Evolutionary conservation across 1,140 invertebrate species (phyloP).

Genomic region (Hyphantria cunea): DNA sequence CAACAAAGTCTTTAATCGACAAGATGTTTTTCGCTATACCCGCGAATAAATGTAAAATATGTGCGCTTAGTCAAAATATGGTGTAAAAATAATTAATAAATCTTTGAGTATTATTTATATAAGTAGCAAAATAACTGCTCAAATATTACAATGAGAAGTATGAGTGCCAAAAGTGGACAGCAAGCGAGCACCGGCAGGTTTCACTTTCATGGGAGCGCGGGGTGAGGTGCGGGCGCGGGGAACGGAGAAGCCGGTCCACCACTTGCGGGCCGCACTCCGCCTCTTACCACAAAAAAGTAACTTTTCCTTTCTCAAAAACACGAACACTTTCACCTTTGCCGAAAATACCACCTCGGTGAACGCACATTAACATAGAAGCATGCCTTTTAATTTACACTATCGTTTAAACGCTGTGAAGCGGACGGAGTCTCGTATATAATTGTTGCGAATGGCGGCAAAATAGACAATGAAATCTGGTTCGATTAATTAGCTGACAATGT

Average conservation of each 20-base stretch:
- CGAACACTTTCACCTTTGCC: constrained; percentile 71
- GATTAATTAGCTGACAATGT: not conserved
- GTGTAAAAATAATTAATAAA: no score
- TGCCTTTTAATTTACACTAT: constrained; percentile 31
- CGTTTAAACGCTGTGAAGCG: not conserved
- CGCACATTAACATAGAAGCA: constrained; percentile 29
- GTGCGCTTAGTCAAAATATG: no score
- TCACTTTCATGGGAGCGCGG: constrained; percentile 58
- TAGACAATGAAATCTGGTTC: not conserved
- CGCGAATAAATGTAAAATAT: no score
- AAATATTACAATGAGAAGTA: no score
- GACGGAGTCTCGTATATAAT: not conserved
- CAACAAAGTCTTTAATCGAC: no score
- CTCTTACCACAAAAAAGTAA: constrained; percentile 70
- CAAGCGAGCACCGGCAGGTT: constrained; percentile 37
- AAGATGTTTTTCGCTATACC: no score
- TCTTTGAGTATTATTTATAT: no score
- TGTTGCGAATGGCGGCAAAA: not conserved
- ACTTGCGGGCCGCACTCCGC: constrained; percentile 22
- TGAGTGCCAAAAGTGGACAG: constrained; percentile 7
- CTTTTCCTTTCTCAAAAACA: constrained; percentile 79
- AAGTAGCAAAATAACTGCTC: no score
- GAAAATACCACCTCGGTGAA: constrained; percentile 41
- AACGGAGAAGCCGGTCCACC: constrained; percentile 7
- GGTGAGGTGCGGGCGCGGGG: constrained; percentile 15